Evolutionary conservation across 2,888 invertebrate species (phyloP), one percentile per base, ranked within the genome.

Genomic region (Tinea trinotella): DNA sequence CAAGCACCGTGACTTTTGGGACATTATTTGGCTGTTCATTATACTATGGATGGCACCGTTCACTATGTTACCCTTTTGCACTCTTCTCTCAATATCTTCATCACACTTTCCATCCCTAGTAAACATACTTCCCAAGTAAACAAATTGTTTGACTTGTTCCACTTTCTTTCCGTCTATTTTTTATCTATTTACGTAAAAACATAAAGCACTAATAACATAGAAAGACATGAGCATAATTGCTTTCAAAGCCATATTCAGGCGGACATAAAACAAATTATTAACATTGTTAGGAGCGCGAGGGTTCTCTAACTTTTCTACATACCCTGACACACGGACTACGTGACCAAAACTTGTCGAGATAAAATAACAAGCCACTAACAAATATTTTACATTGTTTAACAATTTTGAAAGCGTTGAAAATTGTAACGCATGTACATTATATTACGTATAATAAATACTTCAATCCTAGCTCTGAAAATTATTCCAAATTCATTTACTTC

Each of bases 191-290:
- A n/a, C n/a, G n/a, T n/a, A n/a, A n/a, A n/a, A n/a, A n/a, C n/a
- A n/a, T n/a, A 40, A 40, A 40, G 13, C 10, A 7, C 30, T 40
- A 13, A 40, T 40, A 40, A 40, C 35, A 40, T 4, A 7, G 7
- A 30, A 40, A 40, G 13, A 12, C 46, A 9, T 46, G 10, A 17
- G 15, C 1, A 19, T 46, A 46, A 46, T 46, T 46, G 19, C 19
- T 17, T 46, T 19, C 17, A 19, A 46, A 46, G 19, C 17, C 46
- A 46, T 19, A 19, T 19, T 46, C 18, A 9, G 10, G 46, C 46
- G 46, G 19, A 19, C 46, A 46, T 40, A 40, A 46, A 46, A 46
- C 46, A 46, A 46, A 46, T 46, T 46, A 19, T 17, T 19, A 46
- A 46, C 46, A 46, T 19, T 19, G 46, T 46, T 18, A 46, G 18